Conservation (phyloP, 1,140 invertebrate species). For the Cotesia typhae region DNA sequence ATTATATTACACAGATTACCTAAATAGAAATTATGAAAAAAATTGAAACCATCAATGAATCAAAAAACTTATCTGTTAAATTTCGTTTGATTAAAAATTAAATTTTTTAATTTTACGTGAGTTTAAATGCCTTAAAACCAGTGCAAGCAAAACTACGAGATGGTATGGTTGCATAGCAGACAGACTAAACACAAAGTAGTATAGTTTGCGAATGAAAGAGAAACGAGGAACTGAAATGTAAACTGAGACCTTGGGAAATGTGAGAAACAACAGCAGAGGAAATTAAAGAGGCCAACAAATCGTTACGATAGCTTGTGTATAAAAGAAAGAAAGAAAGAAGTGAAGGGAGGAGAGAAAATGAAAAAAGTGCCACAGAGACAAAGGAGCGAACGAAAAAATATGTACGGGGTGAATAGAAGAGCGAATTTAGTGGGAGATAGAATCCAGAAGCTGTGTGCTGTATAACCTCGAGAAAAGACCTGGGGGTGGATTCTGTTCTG, state of each 20-base stretch:
- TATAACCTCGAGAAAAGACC: conserved; percentile 26
- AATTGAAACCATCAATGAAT: too few species aligned
- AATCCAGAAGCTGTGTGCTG: not conserved
- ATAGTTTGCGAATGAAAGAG: not conserved
- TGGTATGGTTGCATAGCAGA: not conserved
- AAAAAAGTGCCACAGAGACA: too few species aligned
- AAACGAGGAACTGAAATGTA: conserved; percentile 11
- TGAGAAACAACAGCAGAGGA: conserved; percentile 27
- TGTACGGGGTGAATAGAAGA: conserved; percentile 22
- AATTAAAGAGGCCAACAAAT: conserved; percentile 40
- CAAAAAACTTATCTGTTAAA: too few species aligned
- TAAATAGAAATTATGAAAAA: too few species aligned
- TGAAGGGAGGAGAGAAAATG: not conserved
- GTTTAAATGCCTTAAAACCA: not conserved
- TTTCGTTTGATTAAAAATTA: too few species aligned
- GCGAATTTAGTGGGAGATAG: not conserved
- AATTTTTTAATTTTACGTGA: not conserved
- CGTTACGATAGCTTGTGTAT: conserved; percentile 22
- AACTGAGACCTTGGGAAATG: conserved; percentile 40
- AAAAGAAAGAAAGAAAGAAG: conserved; percentile 26
- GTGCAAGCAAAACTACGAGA: not conserved
- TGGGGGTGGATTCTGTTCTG: conserved; percentile 29
- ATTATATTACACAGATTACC: too few species aligned
- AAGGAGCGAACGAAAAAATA: conserved; percentile 13
- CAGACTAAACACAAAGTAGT: not conserved